A percentile compares a stretch with the other conserved stretches of the same genome.
phyloP scores from a whole-genome alignment of 2,797 vertebrate species.

The Hemitrygon akajei region DNA sequence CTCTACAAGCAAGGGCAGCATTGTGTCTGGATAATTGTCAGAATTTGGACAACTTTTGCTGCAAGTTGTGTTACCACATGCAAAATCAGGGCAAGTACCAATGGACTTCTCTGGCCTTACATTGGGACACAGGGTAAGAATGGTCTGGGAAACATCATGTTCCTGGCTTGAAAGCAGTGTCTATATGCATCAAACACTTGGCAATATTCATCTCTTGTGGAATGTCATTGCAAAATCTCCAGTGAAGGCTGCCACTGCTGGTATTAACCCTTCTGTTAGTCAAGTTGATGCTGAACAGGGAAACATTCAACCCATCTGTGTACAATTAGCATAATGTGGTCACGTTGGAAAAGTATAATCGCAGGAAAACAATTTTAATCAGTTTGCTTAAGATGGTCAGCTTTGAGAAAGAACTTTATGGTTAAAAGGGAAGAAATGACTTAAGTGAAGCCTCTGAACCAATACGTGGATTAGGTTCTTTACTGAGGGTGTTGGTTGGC shows the following conservation, averaged over 20 bases:
- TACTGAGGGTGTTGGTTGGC: background rate
- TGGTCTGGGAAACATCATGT: conserved; percentile 43
- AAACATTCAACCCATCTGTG: conserved; percentile 61
- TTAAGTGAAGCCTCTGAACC: background rate
- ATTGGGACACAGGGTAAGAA: conserved; percentile 44
- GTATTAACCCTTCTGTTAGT: conserved; percentile 48
- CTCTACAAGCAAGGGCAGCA: background rate
- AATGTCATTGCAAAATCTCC: conserved; percentile 29
- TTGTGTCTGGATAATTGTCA: background rate
- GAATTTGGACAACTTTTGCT: background rate
- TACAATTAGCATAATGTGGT: conserved; percentile 59
- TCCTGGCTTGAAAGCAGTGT: conserved; percentile 43
- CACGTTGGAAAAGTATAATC: conserved; percentile 31
- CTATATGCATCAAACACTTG: conserved; percentile 50
- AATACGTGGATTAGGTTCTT: background rate
- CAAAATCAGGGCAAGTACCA: background rate
- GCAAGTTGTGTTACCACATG: background rate
- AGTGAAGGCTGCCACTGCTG: conserved; percentile 42
- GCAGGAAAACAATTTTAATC: conserved; percentile 44
- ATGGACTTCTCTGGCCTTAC: conserved; percentile 36
- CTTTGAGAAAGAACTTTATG: background rate
- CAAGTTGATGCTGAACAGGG: conserved; percentile 42
- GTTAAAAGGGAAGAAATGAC: background rate
- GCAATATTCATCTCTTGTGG: conserved; percentile 37
- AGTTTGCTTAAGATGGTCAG: conserved; percentile 43